A percentile compares a stretch with the other conserved stretches of the same genome.
These are phyloP conservation scores for Crypturellus undulatus DNA, from an alignment of 2,113 vertebrate genomes.

Conservation along the genomic window DNA sequence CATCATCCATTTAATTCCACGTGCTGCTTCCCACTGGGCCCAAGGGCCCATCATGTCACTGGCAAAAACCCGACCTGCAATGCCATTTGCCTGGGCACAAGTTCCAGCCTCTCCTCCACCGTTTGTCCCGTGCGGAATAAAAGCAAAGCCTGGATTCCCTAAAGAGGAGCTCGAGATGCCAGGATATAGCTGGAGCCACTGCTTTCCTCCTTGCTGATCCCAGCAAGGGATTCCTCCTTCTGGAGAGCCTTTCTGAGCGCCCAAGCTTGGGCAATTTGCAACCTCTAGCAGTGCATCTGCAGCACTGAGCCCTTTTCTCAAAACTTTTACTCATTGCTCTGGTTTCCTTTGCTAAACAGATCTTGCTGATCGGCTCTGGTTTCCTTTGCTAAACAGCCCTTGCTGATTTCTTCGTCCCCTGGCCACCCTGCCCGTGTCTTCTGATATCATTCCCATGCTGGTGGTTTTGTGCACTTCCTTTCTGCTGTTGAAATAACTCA, in stretches of 20 bases:
- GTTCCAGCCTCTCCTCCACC: background rate
- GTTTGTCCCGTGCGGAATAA: background rate
- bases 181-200: background rate
- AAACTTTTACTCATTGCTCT: background rate
- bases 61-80: background rate
- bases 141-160: background rate
- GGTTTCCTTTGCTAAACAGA: slow-evolving; percentile 8
- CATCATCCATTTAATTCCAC: background rate
- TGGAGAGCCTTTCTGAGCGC: background rate
- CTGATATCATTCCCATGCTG: background rate
- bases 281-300: background rate
- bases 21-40: background rate
- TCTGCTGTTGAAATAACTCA: background rate
- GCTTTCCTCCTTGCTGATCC: background rate
- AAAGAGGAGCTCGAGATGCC: background rate
- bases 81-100: background rate
- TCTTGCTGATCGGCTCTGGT: background rate
- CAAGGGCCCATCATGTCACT: background rate
- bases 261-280: background rate
- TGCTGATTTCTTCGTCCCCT: background rate
- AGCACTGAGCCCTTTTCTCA: background rate
- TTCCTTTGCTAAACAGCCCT: slow-evolving; percentile 3
- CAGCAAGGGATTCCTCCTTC: too few species aligned
- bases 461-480: slow-evolving; percentile 35
- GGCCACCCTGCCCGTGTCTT: background rate